These are phyloP conservation scores for Sinodicranocentrus sp. DNA, from an alignment of 2,888 invertebrate genomes.

Conservation along the genomic window DNA sequence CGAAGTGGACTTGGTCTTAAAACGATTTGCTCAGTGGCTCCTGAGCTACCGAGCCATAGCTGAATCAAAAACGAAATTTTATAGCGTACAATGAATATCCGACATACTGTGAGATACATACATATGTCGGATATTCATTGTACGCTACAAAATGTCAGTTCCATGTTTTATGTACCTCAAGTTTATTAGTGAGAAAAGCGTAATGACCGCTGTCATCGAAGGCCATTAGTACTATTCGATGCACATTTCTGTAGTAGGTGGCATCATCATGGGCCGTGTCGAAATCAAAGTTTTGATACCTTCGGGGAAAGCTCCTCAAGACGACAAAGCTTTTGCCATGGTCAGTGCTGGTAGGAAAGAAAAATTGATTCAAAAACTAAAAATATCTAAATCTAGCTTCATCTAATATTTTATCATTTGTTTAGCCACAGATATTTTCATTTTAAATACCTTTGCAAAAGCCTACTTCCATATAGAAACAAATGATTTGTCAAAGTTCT, in stretches of 20 bases:
- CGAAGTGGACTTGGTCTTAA: conserved; percentile 66
- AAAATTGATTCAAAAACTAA: neutral
- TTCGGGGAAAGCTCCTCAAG: conserved; percentile 50
- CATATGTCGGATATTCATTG: neutral
- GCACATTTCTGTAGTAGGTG: conserved; percentile 7
- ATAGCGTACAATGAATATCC: neutral
- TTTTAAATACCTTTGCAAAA: conserved; percentile 68
- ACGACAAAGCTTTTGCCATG: conserved; percentile 61
- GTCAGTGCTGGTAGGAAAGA: conserved; percentile 34
- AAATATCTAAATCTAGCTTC: no score
- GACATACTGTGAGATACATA: neutral
- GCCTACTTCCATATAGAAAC: conserved; percentile 67
- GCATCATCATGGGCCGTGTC: neutral
- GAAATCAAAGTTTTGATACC: neutral
- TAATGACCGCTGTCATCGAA: conserved; percentile 68
- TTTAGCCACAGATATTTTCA: neutral
- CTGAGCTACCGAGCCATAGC: conserved; percentile 68
- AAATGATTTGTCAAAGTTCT: conserved; percentile 53
- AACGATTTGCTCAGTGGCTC: conserved; percentile 30
- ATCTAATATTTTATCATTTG: no score
- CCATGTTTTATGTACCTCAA: conserved; percentile 53
- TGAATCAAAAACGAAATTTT: neutral
- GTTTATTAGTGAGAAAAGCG: conserved; percentile 70
- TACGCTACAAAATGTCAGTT: neutral
- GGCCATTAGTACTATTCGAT: conserved; percentile 70